Evolutionary conservation across 2,797 vertebrate species (phyloP).

Genomic region (Scarus forsteni): DNA sequence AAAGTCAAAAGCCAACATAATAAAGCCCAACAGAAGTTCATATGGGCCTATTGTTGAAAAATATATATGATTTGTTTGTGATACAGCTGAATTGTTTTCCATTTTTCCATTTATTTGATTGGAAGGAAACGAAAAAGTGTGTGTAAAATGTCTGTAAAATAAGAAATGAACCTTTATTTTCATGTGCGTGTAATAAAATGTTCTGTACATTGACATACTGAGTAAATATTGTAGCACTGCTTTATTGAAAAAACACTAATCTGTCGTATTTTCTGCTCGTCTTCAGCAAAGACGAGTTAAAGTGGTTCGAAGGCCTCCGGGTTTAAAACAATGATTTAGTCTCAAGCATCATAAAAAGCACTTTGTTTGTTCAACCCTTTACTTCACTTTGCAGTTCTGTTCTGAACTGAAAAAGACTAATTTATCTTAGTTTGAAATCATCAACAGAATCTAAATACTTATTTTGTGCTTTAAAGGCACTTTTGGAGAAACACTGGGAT

Average conservation of each 20-base stretch:
- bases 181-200: slow-evolving; percentile 9
- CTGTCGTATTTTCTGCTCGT: slow-evolving; percentile 47
- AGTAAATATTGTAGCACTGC: slow-evolving; percentile 15
- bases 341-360: slow-evolving; percentile 58
- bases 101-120: background rate
- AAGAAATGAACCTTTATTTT: slow-evolving; percentile 4
- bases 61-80: background rate
- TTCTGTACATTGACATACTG: slow-evolving; percentile 20
- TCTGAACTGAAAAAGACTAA: slow-evolving; percentile 45
- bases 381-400: slow-evolving; percentile 62
- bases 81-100: background rate
- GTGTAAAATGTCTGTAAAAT: slow-evolving; percentile 9
- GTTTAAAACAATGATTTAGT: slow-evolving; percentile 58
- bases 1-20: background rate
- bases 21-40: background rate
- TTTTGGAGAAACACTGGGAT: slow-evolving; percentile 64
- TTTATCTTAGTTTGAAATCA: slow-evolving; percentile 21
- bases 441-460: slow-evolving; percentile 48
- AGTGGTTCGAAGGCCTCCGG: slow-evolving; percentile 67
- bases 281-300: slow-evolving; percentile 42
- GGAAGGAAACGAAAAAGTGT: slow-evolving; percentile 16
- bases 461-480: slow-evolving; percentile 79
- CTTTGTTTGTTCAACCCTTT: slow-evolving; percentile 62
- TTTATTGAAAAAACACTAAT: slow-evolving; percentile 40
- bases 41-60: background rate